Percentiles rank a stretch among this genome's conserved stretches.
These are phyloP conservation scores for Clarias pachynema DNA, from an alignment of 2,797 vertebrate species.

Conservation along the genomic window DNA sequence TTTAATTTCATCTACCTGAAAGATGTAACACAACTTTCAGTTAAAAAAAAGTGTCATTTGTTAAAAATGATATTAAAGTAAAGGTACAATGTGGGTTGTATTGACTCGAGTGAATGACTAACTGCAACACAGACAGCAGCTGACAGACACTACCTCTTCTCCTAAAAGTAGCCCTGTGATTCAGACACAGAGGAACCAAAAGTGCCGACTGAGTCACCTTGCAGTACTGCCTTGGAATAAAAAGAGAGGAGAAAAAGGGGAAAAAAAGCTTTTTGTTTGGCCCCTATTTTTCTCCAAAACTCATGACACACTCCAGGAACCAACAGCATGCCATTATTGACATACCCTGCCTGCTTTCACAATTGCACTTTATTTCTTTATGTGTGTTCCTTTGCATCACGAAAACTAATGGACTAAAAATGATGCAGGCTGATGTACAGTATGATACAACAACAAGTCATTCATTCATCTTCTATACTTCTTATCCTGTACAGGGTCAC, in stretches of 20 bases:
- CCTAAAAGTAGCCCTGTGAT: slow-evolving; percentile 43
- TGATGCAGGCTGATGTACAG: neutral
- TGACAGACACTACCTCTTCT: slow-evolving; percentile 26
- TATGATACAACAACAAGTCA: neutral
- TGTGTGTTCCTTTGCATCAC: neutral
- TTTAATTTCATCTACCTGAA: neutral
- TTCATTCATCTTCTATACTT: too few relatives aligned
- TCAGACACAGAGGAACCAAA: slow-evolving; percentile 46
- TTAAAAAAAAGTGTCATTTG: neutral
- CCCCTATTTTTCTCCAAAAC: neutral
- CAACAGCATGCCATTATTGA: neutral
- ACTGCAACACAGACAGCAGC: slow-evolving; percentile 26
- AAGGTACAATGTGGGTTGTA: slow-evolving; percentile 8
- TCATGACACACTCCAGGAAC: slow-evolving; percentile 1
- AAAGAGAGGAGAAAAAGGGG: neutral
- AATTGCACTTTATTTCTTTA: neutral
- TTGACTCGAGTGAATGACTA: slow-evolving; percentile 29
- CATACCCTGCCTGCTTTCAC: neutral
- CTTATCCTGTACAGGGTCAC: too few relatives aligned
- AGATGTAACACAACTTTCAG: neutral
- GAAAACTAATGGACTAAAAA: neutral
- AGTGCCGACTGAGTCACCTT: slow-evolving; percentile 1
- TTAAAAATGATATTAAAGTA: neutral
- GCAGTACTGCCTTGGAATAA: neutral
- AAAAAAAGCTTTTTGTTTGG: neutral